Conservation (phyloP, 2,113 vertebrate species). For the Hypomesus transpacificus region DNA sequence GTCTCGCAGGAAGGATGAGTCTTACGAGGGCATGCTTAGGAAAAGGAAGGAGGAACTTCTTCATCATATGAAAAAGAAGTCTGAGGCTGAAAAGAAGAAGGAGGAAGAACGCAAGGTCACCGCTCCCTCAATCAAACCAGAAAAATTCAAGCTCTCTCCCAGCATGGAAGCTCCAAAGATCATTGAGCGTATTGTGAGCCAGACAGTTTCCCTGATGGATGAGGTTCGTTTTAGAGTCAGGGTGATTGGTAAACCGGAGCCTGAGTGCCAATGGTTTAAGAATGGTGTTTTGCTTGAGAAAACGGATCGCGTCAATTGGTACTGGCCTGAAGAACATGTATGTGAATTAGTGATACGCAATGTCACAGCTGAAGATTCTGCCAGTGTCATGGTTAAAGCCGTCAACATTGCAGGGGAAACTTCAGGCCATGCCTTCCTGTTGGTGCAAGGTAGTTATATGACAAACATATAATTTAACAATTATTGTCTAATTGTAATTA, state of each 20-base stretch:
- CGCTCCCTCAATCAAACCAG: constrained; percentile 84
- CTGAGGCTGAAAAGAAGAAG: constrained; percentile 88
- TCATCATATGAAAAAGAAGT: constrained; percentile 85
- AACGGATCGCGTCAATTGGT: constrained; percentile 88
- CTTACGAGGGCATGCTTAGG: constrained; percentile 89
- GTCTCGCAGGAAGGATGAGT: constrained; percentile 91
- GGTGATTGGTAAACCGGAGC: constrained; percentile 89
- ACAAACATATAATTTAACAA: not conserved
- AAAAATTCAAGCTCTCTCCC: constrained; percentile 85
- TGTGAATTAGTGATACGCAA: constrained; percentile 92
- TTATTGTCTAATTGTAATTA: too few relatives aligned
- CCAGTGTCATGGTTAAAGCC: constrained; percentile 97
- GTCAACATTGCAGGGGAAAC: constrained; percentile 90
- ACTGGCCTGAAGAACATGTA: constrained; percentile 94
- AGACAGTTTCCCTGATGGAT: constrained; percentile 83
- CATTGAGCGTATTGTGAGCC: constrained; percentile 90
- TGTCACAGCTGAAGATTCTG: constrained; percentile 88
- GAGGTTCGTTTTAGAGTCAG: constrained; percentile 88
- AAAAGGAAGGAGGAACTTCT: constrained; percentile 96
- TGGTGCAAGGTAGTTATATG: constrained; percentile 87
- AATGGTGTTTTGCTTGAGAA: constrained; percentile 93
- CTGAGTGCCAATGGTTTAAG: constrained; percentile 97
- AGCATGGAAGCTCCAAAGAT: constrained; percentile 98
- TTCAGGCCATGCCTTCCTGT: constrained; percentile 92
- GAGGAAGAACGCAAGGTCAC: constrained; percentile 81